Evolutionary conservation across 1,140 invertebrate species (phyloP).

Genomic region (Rhopalosiphum maidis): DNA sequence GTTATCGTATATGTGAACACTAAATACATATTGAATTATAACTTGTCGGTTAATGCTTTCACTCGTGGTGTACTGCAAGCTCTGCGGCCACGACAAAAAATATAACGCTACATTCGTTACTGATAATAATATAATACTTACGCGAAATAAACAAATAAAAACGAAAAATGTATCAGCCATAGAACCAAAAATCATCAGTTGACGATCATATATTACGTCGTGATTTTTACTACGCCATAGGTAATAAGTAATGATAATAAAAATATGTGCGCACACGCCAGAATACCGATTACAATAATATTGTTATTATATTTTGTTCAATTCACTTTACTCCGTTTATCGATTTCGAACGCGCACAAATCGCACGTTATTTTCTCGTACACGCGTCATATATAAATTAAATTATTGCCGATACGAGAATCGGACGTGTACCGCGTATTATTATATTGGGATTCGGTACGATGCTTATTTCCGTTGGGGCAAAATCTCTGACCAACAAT

Average conservation of each 20-base stretch:
- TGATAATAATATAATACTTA: too few species aligned
- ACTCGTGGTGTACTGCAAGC: background rate
- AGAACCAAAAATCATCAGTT: background rate
- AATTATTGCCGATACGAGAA: background rate
- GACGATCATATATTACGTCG: too few species aligned
- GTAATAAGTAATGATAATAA: background rate
- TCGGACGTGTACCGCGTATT: background rate
- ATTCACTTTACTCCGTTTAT: constrained; percentile 3
- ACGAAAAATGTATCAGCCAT: background rate
- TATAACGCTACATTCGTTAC: background rate
- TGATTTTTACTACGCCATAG: background rate
- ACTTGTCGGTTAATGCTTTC: background rate
- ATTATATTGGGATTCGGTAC: constrained; percentile 26
- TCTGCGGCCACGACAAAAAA: background rate
- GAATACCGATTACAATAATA: background rate
- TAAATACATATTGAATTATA: background rate
- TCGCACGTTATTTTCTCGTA: background rate
- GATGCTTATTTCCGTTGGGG: background rate
- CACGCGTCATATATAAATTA: background rate
- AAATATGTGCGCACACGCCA: background rate
- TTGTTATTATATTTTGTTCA: background rate
- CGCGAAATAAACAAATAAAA: background rate
- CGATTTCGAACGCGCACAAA: background rate
- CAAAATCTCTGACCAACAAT: constrained; percentile 16
- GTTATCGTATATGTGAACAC: background rate